Percentiles rank a stretch among this genome's conserved stretches.
Conservation (phyloP, 1,140 invertebrate species). For the Philotrypesis tridentata region DNA sequence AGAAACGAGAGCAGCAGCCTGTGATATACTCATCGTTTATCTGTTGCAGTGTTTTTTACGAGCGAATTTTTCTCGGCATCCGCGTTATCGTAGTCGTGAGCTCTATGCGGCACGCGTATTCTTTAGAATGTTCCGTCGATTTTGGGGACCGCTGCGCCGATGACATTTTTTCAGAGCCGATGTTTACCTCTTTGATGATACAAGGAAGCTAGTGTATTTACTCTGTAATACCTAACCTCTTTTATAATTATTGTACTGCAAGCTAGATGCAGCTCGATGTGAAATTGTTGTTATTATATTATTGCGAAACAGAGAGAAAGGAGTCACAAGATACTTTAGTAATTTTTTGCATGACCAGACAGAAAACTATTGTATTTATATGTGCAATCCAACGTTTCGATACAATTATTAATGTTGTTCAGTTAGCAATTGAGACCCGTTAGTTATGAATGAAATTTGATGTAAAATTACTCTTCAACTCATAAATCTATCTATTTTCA, state of each 20-base stretch:
- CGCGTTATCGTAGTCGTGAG: background rate
- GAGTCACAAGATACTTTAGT: background rate
- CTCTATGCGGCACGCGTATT: background rate
- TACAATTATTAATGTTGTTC: background rate
- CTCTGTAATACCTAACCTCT: background rate
- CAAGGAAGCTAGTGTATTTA: background rate
- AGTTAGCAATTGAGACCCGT: constrained; percentile 11
- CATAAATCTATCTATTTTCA: background rate
- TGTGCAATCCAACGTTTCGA: constrained; percentile 2
- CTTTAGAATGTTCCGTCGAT: background rate
- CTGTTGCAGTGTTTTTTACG: no score
- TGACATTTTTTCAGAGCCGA: background rate
- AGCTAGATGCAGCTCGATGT: no score
- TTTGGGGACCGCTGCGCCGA: background rate
- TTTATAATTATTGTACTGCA: background rate
- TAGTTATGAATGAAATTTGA: background rate
- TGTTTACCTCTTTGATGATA: background rate
- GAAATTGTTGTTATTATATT: background rate
- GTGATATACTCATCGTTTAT: no score
- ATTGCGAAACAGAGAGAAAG: background rate
- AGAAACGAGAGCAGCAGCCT: no score
- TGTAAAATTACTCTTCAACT: no score
- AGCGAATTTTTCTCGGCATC: background rate
- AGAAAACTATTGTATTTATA: background rate
- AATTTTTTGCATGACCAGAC: background rate